Base-by-base conservation (phyloP, 1,140 invertebrate genomes). In the honey bee (Apis mellifera) region DNA sequence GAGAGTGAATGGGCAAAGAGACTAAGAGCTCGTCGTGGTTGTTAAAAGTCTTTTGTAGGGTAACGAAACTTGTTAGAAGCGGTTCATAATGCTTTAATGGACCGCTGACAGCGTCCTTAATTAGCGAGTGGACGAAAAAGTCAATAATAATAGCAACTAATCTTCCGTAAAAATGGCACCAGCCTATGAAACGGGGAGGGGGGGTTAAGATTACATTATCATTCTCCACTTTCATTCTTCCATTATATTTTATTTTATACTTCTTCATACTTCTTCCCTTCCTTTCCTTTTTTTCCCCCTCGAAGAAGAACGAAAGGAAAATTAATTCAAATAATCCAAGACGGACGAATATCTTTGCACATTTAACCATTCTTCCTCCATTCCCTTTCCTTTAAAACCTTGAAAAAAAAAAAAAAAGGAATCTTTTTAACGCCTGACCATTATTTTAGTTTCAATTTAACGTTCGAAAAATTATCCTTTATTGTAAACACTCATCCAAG, bases 81-180 rank as follows among this genome's bases (percentile, higher is more conserved):
- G 79, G 64, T 54, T 60, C 64, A 17, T 82, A 82, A 82, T 82
- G 79, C 79, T 76, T 82, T 82, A 82, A 82, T 82, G 79, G 79
- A 76, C 64, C 72, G 26, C 72, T 76, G 79, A 82, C 79, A 82
- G 79, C 55, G 73, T 76, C 76, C 79, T 82, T 82, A 82, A 82
- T 82, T 76, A 54, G 64, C 23, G 54, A 54, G 11, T 50, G 26
- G 73, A 82, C 57, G 79, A 76, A 82, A 82, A 82, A 82, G 72
- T 82, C 79, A 82, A 82, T 82, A 82, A 82, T 82, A 82, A 82
- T 82, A 76, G 48, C 68, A 76, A 78, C 76, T 57, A 42, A 42
- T 72, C 68, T 65, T 68, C 32, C 32, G 54, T 21, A 8, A 57
- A 12, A 48, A 23, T n/a, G 48, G 19, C 59, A n/a, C n/a, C n/a